Conservation (phyloP, 2,113 vertebrate species). For the Cryptotis parvus region DNA sequence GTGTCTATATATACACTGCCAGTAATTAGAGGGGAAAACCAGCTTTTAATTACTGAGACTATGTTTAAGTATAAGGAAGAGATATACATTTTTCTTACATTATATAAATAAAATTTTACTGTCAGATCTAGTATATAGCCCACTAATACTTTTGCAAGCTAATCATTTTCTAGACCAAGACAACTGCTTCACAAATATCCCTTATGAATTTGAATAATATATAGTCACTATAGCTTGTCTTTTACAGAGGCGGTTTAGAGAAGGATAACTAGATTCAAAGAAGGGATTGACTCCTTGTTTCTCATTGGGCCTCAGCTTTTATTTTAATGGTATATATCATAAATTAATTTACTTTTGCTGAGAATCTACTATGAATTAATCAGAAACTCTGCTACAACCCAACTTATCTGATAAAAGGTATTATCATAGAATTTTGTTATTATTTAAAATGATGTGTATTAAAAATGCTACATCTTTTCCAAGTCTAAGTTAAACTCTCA, state of each 20-base stretch:
- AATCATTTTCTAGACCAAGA: background rate
- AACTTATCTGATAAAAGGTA: background rate
- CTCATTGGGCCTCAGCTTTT: background rate
- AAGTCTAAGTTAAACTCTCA: background rate
- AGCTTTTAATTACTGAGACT: too few species aligned
- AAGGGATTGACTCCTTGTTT: conserved; percentile 13
- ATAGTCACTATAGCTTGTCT: background rate
- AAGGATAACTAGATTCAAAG: background rate
- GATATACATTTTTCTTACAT: background rate
- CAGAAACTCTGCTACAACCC: background rate
- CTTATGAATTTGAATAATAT: background rate
- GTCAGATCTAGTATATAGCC: background rate
- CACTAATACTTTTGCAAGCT: background rate
- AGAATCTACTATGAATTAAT: background rate
- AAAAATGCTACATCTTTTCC: background rate
- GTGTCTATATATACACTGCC: too few species aligned
- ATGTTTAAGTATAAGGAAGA: too few species aligned
- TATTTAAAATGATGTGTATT: background rate
- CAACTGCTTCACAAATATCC: background rate
- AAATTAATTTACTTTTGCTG: background rate
- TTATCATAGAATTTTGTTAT: background rate
- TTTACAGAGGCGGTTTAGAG: background rate
- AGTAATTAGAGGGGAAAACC: too few species aligned
- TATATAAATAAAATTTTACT: background rate
- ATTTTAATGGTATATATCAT: background rate